These are phyloP conservation scores for Athalia rosae DNA, from an alignment of 2,888 invertebrate genomes.

Conservation along the genomic window DNA sequence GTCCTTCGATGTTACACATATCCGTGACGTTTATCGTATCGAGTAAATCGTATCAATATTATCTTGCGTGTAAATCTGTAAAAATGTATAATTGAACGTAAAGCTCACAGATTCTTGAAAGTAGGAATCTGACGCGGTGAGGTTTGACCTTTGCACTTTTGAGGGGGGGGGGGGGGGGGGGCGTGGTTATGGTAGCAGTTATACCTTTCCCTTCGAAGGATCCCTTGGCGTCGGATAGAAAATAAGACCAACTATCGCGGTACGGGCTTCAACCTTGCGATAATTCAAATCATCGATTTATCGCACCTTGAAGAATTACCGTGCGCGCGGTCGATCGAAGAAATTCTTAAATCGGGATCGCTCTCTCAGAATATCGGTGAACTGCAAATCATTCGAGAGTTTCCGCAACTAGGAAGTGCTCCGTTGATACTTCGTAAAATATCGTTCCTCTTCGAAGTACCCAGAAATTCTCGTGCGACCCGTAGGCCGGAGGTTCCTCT, in stretches of 20 bases:
- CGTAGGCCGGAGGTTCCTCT: slow-evolving; percentile 50
- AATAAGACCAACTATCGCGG: background rate
- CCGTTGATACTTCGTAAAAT: too few species aligned
- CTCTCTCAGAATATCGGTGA: too few species aligned
- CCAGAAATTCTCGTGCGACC: slow-evolving; percentile 45
- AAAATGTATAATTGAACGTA: slow-evolving; percentile 5
- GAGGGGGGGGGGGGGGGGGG: background rate
- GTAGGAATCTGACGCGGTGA: slow-evolving; percentile 33
- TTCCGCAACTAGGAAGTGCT: background rate
- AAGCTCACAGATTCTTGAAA: slow-evolving; percentile 37
- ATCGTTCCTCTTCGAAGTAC: background rate
- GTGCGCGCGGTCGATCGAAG: too few species aligned
- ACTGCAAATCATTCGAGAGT: background rate
- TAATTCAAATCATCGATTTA: background rate
- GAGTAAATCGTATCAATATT: slow-evolving; percentile 19
- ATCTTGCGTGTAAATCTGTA: slow-evolving; percentile 13
- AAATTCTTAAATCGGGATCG: too few species aligned
- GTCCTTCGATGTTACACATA: background rate
- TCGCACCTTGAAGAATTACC: background rate
- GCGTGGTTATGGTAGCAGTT: slow-evolving; percentile 45
- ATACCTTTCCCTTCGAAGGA: slow-evolving; percentile 29
- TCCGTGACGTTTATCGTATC: background rate
- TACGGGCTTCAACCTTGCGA: background rate
- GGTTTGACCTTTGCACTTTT: slow-evolving; percentile 45
- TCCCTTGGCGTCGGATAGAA: background rate